Evolutionary conservation across 2,113 vertebrate genomes (phyloP).

Genomic region (Peromyscus leucopus): DNA sequence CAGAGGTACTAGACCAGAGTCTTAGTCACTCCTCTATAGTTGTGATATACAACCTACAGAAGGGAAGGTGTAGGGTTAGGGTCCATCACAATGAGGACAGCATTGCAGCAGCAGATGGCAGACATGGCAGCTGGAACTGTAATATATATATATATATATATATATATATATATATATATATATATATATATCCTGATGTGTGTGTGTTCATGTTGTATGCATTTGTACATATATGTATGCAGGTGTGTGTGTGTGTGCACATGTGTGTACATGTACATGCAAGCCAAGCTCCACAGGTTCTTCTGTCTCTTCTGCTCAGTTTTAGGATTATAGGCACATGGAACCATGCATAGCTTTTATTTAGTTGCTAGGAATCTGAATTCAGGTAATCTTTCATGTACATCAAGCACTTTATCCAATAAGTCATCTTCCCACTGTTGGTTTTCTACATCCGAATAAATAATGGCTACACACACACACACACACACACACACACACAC

Average conservation of each 20-base stretch:
- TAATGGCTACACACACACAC: not conserved
- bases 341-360: not conserved
- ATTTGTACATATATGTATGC: not conserved
- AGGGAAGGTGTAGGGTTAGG: not conserved
- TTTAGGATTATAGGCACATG: not conserved
- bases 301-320: not conserved
- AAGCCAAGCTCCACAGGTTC: not conserved
- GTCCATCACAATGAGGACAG: not conserved
- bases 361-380: not conserved
- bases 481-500: not conserved
- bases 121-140: not conserved
- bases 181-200: not conserved
- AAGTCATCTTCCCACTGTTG: not conserved
- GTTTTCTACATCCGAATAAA: not conserved
- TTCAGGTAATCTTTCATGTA: not conserved
- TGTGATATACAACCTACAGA: too few relatives aligned
- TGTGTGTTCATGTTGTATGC: too few relatives aligned
- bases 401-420: not conserved
- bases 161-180: not conserved
- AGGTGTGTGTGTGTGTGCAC: not conserved
- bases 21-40: too few relatives aligned
- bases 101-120: too few relatives aligned
- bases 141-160: too few relatives aligned
- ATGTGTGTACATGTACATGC: not conserved
- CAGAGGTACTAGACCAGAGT: not conserved